These are phyloP conservation scores for Drosophila ambigua DNA, from an alignment of 1,140 invertebrate genomes.

Conservation along the genomic window DNA sequence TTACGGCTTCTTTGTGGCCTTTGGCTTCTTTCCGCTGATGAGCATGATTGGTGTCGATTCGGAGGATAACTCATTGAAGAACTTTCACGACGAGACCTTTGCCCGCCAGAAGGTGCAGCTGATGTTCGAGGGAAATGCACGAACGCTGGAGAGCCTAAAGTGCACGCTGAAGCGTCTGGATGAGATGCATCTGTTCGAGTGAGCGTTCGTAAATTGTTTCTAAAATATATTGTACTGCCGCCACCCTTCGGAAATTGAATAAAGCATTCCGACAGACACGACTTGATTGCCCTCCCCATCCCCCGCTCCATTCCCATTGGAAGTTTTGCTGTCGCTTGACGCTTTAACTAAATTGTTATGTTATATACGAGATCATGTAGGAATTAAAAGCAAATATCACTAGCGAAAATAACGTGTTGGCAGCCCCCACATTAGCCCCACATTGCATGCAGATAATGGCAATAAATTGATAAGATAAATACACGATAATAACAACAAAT, in stretches of 20 bases:
- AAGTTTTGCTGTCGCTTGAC: no score
- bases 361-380: no score
- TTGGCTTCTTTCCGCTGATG: constrained; percentile 77
- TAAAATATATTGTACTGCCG: no score
- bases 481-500: no score
- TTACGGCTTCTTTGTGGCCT: constrained; percentile 78
- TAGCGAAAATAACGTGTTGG: no score
- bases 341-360: no score
- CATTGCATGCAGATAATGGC: no score
- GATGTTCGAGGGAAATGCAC: constrained; percentile 73
- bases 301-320: no score
- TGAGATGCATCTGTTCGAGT: constrained; percentile 73
- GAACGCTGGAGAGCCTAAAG: constrained; percentile 71
- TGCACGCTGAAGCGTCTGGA: constrained; percentile 69
- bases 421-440: no score
- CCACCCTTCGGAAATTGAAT: background rate
- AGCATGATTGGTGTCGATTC: constrained; percentile 76
- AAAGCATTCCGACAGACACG: background rate
- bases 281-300: no score
- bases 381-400: no score
- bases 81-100: constrained; percentile 73
- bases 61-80: constrained; percentile 75
- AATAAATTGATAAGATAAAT: no score
- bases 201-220: constrained; percentile 5
- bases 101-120: constrained; percentile 72